Evolutionary conservation across 2,888 invertebrate genomes (phyloP), one percentile per base, ranked within the genome.

Genomic region (Phaedon cochleariae): DNA sequence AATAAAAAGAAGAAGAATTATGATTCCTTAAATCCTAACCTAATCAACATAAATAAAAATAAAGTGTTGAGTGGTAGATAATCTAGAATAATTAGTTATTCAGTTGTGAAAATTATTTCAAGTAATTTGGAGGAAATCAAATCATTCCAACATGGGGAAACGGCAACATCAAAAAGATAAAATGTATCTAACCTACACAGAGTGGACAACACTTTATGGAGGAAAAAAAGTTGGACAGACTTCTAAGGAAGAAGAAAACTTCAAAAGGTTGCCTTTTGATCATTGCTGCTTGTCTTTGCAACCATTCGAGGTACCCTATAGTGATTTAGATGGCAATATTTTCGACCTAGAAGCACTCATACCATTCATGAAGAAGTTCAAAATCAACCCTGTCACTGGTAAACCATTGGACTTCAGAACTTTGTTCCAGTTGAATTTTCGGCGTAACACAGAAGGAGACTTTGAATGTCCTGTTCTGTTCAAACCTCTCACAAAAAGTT

Each of bases 401-500:
- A 93, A 93, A 87, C 89, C 94, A 77, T 82, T 95, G 70, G 94
- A 95, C 73, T 85, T 91, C 0, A 97, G 96, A 81, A 87, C 90
- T 0, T 83, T 99, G 57, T 88, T 92, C 22, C 95, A 96, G 79
- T 82, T 99, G 29, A 94, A 93, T 75, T 96, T 98, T 78, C 88
- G 91, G 78, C 96, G 95, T 82, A 97, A 97, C 85, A 83, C 88
- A 52, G 90, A 93, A 72, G 92, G 87, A 2, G 88, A 93, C 74
- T 94, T 92, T 79, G 97, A 98, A 79, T 98, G 98, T 75, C 98
- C 98, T 0, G 96, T 98, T 3, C 85, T 97, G 21, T 97, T 94
- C 80, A 97, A 96, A 83, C 87, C 90, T 0, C 96, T 98, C 77
- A 96, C 95, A 0, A 96, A 96, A 78, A 95, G 95, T 83, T 95